Base-by-base conservation (phyloP, 2,888 invertebrate species). In the Hartigia nigra region DNA sequence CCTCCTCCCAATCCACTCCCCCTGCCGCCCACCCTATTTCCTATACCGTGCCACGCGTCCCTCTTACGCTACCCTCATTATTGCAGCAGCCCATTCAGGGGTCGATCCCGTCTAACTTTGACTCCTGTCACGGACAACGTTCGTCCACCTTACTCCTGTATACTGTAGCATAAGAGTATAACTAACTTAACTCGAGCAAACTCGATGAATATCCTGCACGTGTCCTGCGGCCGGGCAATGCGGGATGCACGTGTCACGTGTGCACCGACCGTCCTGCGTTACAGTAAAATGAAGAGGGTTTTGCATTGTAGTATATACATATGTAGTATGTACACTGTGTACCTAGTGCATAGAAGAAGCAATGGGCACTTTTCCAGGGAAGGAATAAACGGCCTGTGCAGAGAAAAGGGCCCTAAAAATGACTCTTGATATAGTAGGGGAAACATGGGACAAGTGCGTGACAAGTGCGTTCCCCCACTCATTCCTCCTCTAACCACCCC, bases 181-280 rank as follows among this genome's bases (percentile, higher is more conserved):
- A 23, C 55, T 9, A 5, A 5, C 39, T 55, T 72, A 72, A 72
- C 72, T 72, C 72, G 72, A 72, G 31, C 72, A 2, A 72, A 31
- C 72, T 72, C 72, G 23, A 72, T 72, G 72, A 80, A 82, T 78
- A 78, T 37, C 69, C 76, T 81, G 81, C 84, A 84, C 84, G 84
- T 84, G 84, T 83, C 82, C 76, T 79, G 78, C 78, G 82, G 79
- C 76, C 82, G 75, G 78, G 76, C 76, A 79, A 81, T 82, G 82
- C 82, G 82, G 83, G 83, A 82, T 82, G 83, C 83, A 84, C 83
- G 83, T 82, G 83, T 83, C 82, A 79, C 81, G 81, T 81, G 83
- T 82, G 78, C 79, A 78, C 80, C 79, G 79, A 81, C 78, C 55
- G 36, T 75, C 34, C 72, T 23, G 72, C 31, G 72, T 32, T 37